These are phyloP conservation scores for Drosophila sordidula DNA, from an alignment of 2,888 invertebrate species.

Conservation along the genomic window DNA sequence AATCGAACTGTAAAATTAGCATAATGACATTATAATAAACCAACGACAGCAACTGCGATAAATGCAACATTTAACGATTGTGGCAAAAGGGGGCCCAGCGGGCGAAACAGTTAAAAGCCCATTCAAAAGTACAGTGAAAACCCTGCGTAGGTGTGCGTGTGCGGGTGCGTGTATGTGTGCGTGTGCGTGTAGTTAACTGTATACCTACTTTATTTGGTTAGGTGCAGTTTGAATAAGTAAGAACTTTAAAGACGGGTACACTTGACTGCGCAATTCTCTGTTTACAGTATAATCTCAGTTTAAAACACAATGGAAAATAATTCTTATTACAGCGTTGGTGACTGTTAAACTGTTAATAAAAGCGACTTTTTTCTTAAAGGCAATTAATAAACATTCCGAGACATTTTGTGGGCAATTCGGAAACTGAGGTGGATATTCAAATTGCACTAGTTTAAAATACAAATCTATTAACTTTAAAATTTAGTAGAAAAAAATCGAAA, in stretches of 20 bases:
- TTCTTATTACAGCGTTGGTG: too few species aligned
- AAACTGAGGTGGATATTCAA: too few species aligned
- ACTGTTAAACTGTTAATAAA: too few species aligned
- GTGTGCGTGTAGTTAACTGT: conserved; percentile 28
- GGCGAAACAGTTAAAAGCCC: conserved; percentile 22
- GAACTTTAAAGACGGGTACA: neutral
- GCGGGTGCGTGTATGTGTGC: conserved; percentile 17
- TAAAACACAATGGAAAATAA: neutral
- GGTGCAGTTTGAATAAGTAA: conserved; percentile 41
- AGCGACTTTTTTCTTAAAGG: too few species aligned
- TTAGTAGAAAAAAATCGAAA: too few species aligned
- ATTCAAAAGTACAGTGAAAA: conserved; percentile 23
- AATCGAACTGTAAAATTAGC: conserved; percentile 72
- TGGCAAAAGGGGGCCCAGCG: conserved; percentile 24
- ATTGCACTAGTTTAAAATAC: too few species aligned
- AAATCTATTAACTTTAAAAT: too few species aligned
- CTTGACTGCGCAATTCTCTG: neutral
- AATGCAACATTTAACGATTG: conserved; percentile 47
- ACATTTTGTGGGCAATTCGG: too few species aligned
- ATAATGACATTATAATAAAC: conserved; percentile 80
- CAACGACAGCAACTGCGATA: conserved; percentile 52
- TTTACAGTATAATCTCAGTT: too few species aligned
- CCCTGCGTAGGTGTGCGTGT: conserved; percentile 16
- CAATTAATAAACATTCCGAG: too few species aligned
- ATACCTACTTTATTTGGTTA: conserved; percentile 33